Conservation (phyloP, 2,113 vertebrate genomes). For the Pedionomus torquatus region DNA sequence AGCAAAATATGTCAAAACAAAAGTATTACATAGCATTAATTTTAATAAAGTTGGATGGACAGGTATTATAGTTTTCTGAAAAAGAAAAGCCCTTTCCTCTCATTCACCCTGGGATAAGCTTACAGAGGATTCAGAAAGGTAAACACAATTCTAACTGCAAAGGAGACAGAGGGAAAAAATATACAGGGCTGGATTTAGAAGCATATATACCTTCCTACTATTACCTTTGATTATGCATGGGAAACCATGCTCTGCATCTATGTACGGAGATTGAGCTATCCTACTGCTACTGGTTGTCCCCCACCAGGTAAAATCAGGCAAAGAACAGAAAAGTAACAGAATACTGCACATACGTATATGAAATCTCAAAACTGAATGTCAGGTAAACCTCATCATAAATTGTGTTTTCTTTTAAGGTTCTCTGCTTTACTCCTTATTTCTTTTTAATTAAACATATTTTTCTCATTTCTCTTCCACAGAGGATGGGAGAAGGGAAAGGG, state of each 20-base stretch:
- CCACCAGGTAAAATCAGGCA: not conserved
- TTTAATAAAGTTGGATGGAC: not conserved
- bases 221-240: not conserved
- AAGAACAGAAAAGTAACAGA: not conserved
- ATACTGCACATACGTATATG: not conserved
- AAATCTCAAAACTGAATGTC: not conserved
- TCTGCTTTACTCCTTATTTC: not conserved
- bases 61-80: not conserved
- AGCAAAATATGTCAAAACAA: not conserved
- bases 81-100: not conserved
- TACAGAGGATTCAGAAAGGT: not conserved
- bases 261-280: not conserved
- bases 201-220: not conserved
- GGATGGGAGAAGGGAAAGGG: not conserved
- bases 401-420: not conserved
- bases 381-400: not conserved
- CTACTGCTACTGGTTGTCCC: not conserved
- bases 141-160: not conserved
- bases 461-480: not conserved
- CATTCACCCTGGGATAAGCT: not conserved
- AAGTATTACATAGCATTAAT: not conserved
- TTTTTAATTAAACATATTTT: not conserved
- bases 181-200: not conserved
- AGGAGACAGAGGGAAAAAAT: not conserved
- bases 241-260: not conserved